These are phyloP conservation scores for Diarsia brunnea DNA, from an alignment of 2,888 invertebrate genomes.

Conservation along the genomic window DNA sequence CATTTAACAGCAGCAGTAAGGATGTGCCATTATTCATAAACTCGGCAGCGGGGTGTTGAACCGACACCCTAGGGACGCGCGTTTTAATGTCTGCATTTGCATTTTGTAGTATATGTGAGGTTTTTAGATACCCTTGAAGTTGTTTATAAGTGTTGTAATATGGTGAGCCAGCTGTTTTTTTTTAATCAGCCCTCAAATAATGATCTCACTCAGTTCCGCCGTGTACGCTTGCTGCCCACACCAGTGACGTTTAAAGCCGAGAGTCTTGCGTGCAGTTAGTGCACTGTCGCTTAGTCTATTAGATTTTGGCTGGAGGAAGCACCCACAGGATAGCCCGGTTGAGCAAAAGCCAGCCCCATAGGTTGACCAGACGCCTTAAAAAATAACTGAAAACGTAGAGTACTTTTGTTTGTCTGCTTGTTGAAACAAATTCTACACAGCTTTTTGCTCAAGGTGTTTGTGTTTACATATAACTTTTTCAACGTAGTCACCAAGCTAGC, in stretches of 20 bases:
- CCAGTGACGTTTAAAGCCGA: too few relatives aligned
- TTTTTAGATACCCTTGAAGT: slow-evolving; percentile 58
- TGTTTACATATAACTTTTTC: background rate
- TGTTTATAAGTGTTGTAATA: background rate
- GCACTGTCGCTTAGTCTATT: too few relatives aligned
- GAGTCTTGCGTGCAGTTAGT: too few relatives aligned
- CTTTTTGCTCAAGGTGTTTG: background rate
- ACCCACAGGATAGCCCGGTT: too few relatives aligned
- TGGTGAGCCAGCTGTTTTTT: too few relatives aligned
- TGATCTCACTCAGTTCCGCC: too few relatives aligned
- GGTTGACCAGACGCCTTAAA: too few relatives aligned
- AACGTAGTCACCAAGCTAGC: background rate
- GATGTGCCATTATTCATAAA: slow-evolving; percentile 85
- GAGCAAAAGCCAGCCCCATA: too few relatives aligned
- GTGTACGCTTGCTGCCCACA: too few relatives aligned
- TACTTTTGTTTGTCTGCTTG: background rate
- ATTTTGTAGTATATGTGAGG: slow-evolving; percentile 76
- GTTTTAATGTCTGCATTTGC: slow-evolving; percentile 86
- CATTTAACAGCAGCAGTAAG: slow-evolving; percentile 72
- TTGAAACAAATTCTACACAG: too few relatives aligned
- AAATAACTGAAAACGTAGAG: background rate
- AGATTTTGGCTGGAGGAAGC: too few relatives aligned
- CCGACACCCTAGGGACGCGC: slow-evolving; percentile 79
- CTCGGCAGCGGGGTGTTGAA: slow-evolving; percentile 76
- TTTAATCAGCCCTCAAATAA: too few relatives aligned